Evolutionary conservation across 2,113 vertebrate species (phyloP).

Genomic region (Lasiurus borealis): DNA sequence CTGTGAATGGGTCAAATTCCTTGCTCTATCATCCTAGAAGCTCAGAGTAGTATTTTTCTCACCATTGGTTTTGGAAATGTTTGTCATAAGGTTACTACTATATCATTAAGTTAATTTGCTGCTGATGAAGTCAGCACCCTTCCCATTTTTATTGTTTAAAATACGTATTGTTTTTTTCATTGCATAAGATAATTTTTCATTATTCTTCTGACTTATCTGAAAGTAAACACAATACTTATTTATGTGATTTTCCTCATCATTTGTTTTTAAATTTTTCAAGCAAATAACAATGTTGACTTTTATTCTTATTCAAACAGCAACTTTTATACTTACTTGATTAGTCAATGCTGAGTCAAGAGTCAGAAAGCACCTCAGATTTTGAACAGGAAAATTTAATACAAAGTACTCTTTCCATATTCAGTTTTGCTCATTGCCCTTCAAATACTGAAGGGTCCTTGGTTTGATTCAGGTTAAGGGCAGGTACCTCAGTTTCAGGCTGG

Average conservation of each 20-base stretch:
- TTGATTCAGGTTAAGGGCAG: too few species aligned
- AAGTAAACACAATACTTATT: constrained; percentile 14
- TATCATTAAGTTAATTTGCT: constrained; percentile 8
- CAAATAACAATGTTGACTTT: background rate
- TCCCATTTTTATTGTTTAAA: constrained; percentile 14
- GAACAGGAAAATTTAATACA: background rate
- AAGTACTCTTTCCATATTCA: background rate
- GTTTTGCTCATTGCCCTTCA: too few species aligned
- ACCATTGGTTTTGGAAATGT: background rate
- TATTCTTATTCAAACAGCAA: too few species aligned
- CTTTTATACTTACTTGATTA: background rate
- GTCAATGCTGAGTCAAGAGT: background rate
- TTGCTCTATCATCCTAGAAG: background rate
- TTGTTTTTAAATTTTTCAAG: constrained; percentile 17
- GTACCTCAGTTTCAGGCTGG: too few species aligned
- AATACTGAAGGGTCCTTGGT: too few species aligned
- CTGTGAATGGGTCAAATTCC: background rate
- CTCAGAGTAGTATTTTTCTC: background rate
- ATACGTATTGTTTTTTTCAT: constrained; percentile 10
- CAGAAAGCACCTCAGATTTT: constrained; percentile 5
- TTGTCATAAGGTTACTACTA: background rate
- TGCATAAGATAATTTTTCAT: constrained; percentile 32
- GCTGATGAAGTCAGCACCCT: background rate
- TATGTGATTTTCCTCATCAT: background rate
- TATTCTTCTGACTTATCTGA: background rate